These are phyloP conservation scores for Xenentodon cancila DNA, from an alignment of 2,797 vertebrate species.

Conservation along the genomic window DNA sequence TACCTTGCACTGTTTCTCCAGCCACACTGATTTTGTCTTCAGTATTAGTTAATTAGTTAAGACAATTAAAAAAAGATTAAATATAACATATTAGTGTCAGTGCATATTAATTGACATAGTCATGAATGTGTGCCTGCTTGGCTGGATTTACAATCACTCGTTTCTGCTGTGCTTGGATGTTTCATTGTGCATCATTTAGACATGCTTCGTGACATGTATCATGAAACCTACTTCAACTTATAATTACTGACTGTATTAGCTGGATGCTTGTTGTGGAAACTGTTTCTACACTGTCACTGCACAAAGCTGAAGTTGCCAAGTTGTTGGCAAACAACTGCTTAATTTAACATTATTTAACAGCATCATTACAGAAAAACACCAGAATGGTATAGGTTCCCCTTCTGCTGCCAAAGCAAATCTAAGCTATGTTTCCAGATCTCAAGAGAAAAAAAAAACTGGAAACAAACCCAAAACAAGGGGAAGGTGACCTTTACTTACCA, in stretches of 20 bases:
- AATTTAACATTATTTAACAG: slow-evolving; percentile 5
- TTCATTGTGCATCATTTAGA: slow-evolving; percentile 15
- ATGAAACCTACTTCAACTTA: slow-evolving; percentile 17
- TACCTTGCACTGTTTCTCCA: too few relatives aligned
- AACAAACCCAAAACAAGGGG: not conserved
- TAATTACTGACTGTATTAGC: slow-evolving; percentile 11
- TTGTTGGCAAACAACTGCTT: slow-evolving; percentile 8
- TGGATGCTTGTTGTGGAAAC: slow-evolving; percentile 7
- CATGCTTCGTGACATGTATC: slow-evolving; percentile 3
- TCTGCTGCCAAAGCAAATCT: not conserved
- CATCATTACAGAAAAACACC: not conserved
- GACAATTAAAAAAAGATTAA: too few relatives aligned
- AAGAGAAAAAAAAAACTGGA: not conserved
- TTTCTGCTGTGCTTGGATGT: slow-evolving; percentile 7
- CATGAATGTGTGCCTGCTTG: not conserved
- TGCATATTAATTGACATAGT: too few relatives aligned
- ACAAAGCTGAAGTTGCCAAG: not conserved
- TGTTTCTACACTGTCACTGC: not conserved
- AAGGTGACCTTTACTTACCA: slow-evolving; percentile 11
- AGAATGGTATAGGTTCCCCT: not conserved
- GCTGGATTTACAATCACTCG: not conserved
- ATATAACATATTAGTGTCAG: too few relatives aligned
- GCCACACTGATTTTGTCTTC: too few relatives aligned
- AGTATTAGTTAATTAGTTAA: too few relatives aligned
- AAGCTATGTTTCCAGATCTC: not conserved